Evolutionary conservation across 2,113 vertebrate species (phyloP).

Genomic region (Anarrhichthys ocellatus): DNA sequence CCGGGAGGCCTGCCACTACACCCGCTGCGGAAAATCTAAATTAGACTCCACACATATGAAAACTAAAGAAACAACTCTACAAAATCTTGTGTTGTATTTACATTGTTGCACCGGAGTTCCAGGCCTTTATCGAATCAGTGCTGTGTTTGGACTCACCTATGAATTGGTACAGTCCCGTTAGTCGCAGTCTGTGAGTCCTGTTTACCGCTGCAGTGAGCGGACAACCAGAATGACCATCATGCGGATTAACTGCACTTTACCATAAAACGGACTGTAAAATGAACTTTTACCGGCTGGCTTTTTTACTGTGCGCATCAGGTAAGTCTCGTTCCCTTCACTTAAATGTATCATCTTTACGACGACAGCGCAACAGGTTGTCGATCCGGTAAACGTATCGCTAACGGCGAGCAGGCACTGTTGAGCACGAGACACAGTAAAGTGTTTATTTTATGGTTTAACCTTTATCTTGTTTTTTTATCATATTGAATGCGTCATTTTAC

Average conservation of each 20-base stretch:
- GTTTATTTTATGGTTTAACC: not conserved
- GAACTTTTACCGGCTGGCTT: conserved; percentile 66
- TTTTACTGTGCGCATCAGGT: conserved; percentile 74
- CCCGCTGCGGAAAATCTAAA: not conserved
- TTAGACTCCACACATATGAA: too few relatives aligned
- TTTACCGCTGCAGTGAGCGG: conserved; percentile 39
- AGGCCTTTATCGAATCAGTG: not conserved
- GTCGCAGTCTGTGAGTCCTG: conserved; percentile 39
- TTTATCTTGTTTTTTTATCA: not conserved
- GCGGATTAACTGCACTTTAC: conserved; percentile 44
- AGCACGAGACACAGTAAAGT: not conserved
- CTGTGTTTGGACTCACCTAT: conserved; percentile 39
- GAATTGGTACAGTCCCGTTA: conserved; percentile 81
- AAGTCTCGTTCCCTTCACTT: conserved; percentile 27
- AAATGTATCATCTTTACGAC: conserved; percentile 1
- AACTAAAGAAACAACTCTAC: not conserved
- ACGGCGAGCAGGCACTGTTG: not conserved
- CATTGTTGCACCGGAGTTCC: fast-evolving
- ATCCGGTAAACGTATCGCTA: conserved; percentile 24
- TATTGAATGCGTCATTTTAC: not conserved
- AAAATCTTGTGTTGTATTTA: fast-evolving
- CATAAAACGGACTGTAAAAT: conserved; percentile 66
- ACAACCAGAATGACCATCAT: conserved; percentile 46
- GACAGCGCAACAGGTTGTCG: conserved; percentile 80
- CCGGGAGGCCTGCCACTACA: not conserved